Conservation (phyloP, 2,888 invertebrate species). For the Anoncus sp. region DNA sequence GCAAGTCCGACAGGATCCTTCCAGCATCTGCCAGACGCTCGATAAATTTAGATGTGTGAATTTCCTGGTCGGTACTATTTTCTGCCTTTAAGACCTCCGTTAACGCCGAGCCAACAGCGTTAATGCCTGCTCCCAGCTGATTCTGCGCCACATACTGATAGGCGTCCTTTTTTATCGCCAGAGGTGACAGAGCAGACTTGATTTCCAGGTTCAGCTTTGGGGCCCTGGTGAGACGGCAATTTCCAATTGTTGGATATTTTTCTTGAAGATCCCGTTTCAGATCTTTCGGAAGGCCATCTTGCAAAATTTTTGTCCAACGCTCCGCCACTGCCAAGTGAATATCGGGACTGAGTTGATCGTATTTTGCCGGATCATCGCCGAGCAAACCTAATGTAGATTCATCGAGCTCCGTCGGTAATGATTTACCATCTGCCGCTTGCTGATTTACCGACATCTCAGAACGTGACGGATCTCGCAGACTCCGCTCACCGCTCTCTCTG, state of each 20-base stretch:
- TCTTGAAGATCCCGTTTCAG: constrained; percentile 45
- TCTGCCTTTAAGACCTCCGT: constrained; percentile 50
- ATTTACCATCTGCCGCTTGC: constrained; percentile 5
- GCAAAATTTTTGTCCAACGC: constrained; percentile 55
- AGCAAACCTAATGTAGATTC: constrained; percentile 51
- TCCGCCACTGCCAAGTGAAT: constrained; percentile 55
- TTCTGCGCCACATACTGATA: too few species aligned
- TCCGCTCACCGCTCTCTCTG: constrained; percentile 45
- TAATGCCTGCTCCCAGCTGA: constrained; percentile 57
- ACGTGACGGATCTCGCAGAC: constrained; percentile 56
- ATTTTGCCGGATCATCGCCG: constrained; percentile 41
- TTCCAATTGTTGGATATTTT: constrained; percentile 55
- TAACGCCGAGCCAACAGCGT: constrained; percentile 53
- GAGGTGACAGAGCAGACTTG: constrained; percentile 42
- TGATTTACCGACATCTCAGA: constrained; percentile 41
- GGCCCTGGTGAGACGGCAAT: too few species aligned
- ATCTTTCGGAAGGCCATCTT: constrained; percentile 47
- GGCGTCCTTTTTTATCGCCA: too few species aligned
- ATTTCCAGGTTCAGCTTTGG: constrained; percentile 48
- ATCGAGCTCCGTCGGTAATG: constrained; percentile 32
- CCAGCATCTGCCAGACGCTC: constrained; percentile 50
- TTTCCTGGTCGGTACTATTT: constrained; percentile 27
- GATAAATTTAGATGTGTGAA: constrained; percentile 47
- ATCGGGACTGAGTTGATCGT: constrained; percentile 48
- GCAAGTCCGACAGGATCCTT: constrained; percentile 35